Evolutionary conservation across 2,113 vertebrate species (phyloP), one percentile per base, ranked within the genome.

Genomic region (Polypterus bichir): DNA sequence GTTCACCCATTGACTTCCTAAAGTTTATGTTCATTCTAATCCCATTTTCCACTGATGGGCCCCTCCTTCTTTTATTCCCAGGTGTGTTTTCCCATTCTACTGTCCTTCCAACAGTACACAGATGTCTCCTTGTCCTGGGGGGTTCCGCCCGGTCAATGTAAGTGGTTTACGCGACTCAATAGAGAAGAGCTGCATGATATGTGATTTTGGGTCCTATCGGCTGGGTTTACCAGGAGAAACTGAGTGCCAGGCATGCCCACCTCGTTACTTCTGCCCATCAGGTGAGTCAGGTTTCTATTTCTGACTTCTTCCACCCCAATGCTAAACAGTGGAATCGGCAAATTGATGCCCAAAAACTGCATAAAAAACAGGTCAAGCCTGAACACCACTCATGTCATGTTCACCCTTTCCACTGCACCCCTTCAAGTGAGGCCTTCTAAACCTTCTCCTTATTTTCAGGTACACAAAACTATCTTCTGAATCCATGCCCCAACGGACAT

Each of bases 11-110:
- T 27, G 27, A 27, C 27, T 27, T 27, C 27, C 27, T 27, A 27
- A 27, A 27, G 27, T 27, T 27, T 27, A 27, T 27, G 27, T 27
- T 27, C 27, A 27, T 27, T 27, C 27, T 27, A 27, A 1, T 27
- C 27, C 27, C 27, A 27, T 27, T 27, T 27, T 27, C 27, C 27
- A 27, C 27, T 27, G 27, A 27, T 2, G 27, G 27, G 1, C 27
- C 27, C 27, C 27, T 5, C 53, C n/a, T 68, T 54, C 57, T 54
- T 48, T 62, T 66, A 52, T 68, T 63, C 70, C 9, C 81, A 97
- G 95, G 60, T 97, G 93, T 66, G 63, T 63, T 10, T 94, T 91
- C 68, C 94, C 93, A 2, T 80, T 83, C 74, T 92, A 87, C 72
- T 97, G 94, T 68, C 90, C 90, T 10, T 68, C 57, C 2, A 92